Base-by-base conservation (phyloP, 2,113 vertebrate species). In the Tautogolabrus adspersus region DNA sequence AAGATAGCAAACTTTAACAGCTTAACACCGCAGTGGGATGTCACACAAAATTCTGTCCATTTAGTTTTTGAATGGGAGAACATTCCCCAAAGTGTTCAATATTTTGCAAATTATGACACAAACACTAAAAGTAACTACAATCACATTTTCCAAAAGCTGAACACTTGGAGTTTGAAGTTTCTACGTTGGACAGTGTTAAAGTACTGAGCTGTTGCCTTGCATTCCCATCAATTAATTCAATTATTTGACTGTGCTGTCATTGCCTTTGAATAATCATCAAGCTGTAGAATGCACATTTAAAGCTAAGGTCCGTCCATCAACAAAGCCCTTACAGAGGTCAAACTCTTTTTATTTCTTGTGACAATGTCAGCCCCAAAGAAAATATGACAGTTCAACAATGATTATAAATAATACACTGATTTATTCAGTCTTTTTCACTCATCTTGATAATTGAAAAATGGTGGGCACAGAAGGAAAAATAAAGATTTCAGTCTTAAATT, bases 341-440 rank as follows among this genome's bases (percentile, higher is more conserved):
- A 3, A 26, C 2, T 26, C 3, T 26, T 34, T 6, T 34, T 34
- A 34, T 34, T 34, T 6, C 30, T 34, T 34, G 30, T 34, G 30
- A 34, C 3, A 34, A 34, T 34, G 30, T 34, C 30, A 34, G 30
- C 30, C 30, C 26, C 3, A 26, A 34, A 34, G 30, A 63, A 56
- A 30, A 9, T 21, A 21, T 7, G 19, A 54, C 19, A 40, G 6
- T 21, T 52, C 5, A 68, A 46, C n/a, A 34, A 6, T 34, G 30
- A 34, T 15, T 15, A 46, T 68, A 73, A 78, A 81, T 55, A 3
- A 69, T 46, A 16, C 49, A 47, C 22, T 30, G 18, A 51, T 69
- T 26, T 26, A 26, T 26, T 2, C 2, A 26, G 38, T 18, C 21
- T 26, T 47, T 69, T 63, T 52, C 16, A 69, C 11, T 34, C n/a